Conservation (phyloP, 2,797 vertebrate genomes). For the Lerista edwardsae region DNA sequence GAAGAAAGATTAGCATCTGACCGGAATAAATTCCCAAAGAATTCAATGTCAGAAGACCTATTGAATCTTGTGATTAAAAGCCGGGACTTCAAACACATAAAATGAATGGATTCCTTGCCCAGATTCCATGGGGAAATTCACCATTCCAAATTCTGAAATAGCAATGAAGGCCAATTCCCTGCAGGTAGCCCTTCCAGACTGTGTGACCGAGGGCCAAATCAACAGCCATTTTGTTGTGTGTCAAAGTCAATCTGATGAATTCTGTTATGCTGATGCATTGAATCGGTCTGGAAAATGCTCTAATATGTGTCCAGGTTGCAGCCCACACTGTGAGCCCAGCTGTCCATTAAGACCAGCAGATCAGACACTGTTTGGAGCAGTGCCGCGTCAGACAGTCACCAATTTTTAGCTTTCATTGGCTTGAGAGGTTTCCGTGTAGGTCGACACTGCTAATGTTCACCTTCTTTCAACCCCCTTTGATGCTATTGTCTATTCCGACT, state of each 20-base stretch:
- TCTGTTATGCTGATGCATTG: neutral
- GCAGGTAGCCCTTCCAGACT: neutral
- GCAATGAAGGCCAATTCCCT: neutral
- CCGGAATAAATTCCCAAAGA: neutral
- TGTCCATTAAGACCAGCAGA: neutral
- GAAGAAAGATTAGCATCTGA: neutral
- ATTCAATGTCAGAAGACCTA: neutral
- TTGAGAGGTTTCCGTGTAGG: neutral
- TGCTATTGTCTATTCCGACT: too few species aligned
- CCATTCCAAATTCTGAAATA: neutral
- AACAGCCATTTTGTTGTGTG: constrained; percentile 3
- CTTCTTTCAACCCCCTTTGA: neutral
- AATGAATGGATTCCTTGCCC: neutral
- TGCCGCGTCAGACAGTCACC: neutral
- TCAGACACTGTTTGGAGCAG: neutral
- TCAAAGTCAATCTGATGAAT: neutral
- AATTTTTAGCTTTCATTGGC: neutral
- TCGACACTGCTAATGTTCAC: neutral
- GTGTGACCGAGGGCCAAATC: neutral
- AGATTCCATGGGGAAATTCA: neutral
- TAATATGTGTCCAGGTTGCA: constrained; percentile 8
- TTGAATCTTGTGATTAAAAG: neutral
- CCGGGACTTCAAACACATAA: neutral
- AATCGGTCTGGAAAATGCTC: neutral
- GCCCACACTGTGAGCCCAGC: neutral